These are phyloP conservation scores for Drosophila acutilabella DNA, from an alignment of 2,888 invertebrate species.

Conservation along the genomic window DNA sequence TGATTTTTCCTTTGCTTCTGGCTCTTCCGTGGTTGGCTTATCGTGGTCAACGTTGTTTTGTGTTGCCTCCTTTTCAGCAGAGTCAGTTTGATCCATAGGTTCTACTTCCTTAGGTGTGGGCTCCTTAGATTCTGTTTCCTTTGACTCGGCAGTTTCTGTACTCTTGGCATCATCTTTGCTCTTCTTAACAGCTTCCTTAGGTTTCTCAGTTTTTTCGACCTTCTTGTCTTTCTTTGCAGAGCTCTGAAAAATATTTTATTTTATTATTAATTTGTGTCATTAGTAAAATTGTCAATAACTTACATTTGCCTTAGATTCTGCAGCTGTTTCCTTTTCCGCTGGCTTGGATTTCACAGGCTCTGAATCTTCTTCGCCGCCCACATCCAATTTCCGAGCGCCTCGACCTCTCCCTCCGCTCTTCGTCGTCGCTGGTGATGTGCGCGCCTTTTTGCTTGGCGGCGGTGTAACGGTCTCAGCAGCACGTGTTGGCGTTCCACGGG, in stretches of 20 bases:
- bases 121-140: slow-evolving; percentile 30
- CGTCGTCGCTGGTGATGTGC: slow-evolving; percentile 71
- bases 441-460: slow-evolving; percentile 83
- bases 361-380: slow-evolving; percentile 61
- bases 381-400: slow-evolving; percentile 81
- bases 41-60: slow-evolving; percentile 64
- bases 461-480: slow-evolving; percentile 78
- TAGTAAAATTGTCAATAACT: slow-evolving; percentile 5
- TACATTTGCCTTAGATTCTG: slow-evolving; percentile 44
- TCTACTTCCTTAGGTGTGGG: slow-evolving; percentile 31
- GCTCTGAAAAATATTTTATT: slow-evolving; percentile 35
- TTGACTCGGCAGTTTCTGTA: slow-evolving; percentile 21
- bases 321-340: slow-evolving; percentile 5
- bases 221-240: slow-evolving; percentile 60
- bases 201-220: slow-evolving; percentile 48
- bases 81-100: slow-evolving; percentile 62
- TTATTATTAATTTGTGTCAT: slow-evolving; percentile 10
- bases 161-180: slow-evolving; percentile 21
- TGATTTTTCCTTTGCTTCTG: slow-evolving; percentile 36
- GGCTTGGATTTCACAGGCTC: slow-evolving; percentile 59
- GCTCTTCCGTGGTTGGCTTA: slow-evolving; percentile 36
- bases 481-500: slow-evolving; percentile 82
- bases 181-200: slow-evolving; percentile 36
- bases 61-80: slow-evolving; percentile 32
- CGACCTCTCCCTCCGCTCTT: slow-evolving; percentile 74